These are phyloP conservation scores for Drosophila auraria DNA, from an alignment of 1,140 invertebrate species.

Conservation along the genomic window DNA sequence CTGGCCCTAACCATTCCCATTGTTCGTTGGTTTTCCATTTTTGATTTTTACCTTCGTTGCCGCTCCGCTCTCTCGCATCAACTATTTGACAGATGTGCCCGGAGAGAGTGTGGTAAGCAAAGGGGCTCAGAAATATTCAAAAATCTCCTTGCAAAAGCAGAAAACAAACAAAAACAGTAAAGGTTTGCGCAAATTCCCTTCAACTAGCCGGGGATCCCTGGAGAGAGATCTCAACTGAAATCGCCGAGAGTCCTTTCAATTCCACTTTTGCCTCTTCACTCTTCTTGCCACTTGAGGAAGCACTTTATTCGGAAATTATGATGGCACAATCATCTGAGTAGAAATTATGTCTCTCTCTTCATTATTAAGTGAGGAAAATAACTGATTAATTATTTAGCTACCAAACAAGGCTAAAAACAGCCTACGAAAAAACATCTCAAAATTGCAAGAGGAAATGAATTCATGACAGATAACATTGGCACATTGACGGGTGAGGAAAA, in stretches of 20 bases:
- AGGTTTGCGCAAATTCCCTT: constrained; percentile 5
- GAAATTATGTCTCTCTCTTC: not conserved
- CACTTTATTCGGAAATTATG: constrained; percentile 32
- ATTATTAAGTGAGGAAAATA: not conserved
- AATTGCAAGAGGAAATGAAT: constrained; percentile 13
- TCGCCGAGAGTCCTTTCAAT: not conserved
- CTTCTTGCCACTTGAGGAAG: not conserved
- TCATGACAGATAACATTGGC: constrained; percentile 16
- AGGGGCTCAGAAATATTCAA: not conserved
- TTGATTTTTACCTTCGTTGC: constrained; percentile 3
- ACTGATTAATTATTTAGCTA: not conserved
- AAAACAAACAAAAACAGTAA: not conserved
- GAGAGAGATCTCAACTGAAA: constrained; percentile 3
- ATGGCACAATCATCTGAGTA: constrained; percentile 36
- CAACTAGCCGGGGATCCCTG: not conserved
- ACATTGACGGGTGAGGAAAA: not conserved
- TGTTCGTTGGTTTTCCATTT: constrained; percentile 14
- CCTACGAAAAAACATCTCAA: not conserved
- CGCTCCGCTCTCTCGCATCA: not conserved
- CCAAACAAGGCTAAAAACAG: too few relatives aligned
- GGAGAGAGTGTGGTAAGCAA: not conserved
- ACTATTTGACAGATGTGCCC: not conserved
- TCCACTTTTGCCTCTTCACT: not conserved
- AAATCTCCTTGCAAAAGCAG: not conserved
- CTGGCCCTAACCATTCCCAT: not conserved